Evolutionary conservation across 2,888 invertebrate genomes (phyloP).

Genomic region (Tribolium freemani): DNA sequence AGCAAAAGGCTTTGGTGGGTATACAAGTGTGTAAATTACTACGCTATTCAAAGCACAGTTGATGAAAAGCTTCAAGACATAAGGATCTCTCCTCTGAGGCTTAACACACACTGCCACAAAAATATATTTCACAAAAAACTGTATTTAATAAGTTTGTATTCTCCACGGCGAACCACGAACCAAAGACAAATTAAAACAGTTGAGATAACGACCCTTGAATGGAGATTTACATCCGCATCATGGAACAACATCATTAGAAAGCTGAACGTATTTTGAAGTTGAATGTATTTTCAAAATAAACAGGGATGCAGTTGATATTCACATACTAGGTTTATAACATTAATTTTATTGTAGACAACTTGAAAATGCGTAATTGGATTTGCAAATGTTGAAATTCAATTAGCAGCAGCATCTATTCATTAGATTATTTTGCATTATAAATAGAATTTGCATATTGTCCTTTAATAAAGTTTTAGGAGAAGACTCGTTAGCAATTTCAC

Average conservation of each 20-base stretch:
- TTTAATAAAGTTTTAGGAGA: conserved; percentile 37
- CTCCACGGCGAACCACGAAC: background rate
- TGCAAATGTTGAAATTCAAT: conserved; percentile 41
- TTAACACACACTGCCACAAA: background rate
- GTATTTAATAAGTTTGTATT: background rate
- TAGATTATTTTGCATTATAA: conserved; percentile 43
- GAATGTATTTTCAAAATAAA: background rate
- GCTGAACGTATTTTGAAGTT: background rate
- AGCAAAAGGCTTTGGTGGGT: background rate
- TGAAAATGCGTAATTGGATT: conserved; percentile 24
- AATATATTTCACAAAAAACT: background rate
- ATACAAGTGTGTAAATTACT: background rate
- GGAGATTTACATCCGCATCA: background rate
- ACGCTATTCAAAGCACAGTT: background rate
- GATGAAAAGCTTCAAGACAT: background rate
- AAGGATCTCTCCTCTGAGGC: background rate
- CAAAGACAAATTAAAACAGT: background rate
- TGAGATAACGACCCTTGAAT: background rate
- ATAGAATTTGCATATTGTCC: conserved; percentile 33
- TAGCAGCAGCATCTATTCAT: conserved; percentile 38
- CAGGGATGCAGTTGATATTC: conserved; percentile 35
- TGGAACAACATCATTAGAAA: background rate
- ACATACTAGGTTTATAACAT: conserved; percentile 42
- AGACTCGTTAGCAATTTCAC: conserved; percentile 43
- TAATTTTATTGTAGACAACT: background rate